phyloP scores from a whole-genome alignment of 1,140 invertebrate species.

The Luehdorfia chinensis region DNA sequence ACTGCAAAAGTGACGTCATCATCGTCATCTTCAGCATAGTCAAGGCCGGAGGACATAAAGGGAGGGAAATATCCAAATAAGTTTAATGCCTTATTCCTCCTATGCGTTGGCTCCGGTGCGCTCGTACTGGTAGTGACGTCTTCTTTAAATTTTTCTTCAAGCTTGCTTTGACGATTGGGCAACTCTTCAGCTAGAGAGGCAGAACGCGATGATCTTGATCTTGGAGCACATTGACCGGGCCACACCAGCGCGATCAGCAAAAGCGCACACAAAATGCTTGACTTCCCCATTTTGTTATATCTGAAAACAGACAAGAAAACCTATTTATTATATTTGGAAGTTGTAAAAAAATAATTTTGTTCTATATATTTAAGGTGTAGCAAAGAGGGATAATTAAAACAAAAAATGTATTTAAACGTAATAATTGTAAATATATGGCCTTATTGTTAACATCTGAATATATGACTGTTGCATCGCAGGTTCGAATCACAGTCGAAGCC shows the following conservation, averaged over 20 bases:
- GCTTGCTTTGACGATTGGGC: conserved; percentile 47
- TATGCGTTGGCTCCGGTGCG: conserved; percentile 35
- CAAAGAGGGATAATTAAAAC: too few relatives aligned
- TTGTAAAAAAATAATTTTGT: too few relatives aligned
- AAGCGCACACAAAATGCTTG: conserved; percentile 36
- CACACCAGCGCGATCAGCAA: conserved; percentile 37
- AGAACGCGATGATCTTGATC: conserved; percentile 49
- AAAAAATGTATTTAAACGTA: too few relatives aligned
- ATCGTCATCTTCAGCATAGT: conserved; percentile 68
- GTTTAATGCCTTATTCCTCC: conserved; percentile 70
- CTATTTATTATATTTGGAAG: too few relatives aligned
- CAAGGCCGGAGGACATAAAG: conserved; percentile 58
- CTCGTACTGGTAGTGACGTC: conserved; percentile 37
- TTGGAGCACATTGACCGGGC: conserved; percentile 45
- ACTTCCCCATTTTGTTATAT: conserved; percentile 43
- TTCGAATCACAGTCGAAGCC: too few relatives aligned
- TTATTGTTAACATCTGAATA: too few relatives aligned
- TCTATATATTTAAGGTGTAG: too few relatives aligned
- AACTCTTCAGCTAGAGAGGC: conserved; percentile 34
- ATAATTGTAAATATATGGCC: too few relatives aligned
- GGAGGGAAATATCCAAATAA: conserved; percentile 69
- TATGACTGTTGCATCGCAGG: too few relatives aligned
- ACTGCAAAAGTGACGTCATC: conserved; percentile 64
- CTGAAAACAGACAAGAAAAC: too few relatives aligned
- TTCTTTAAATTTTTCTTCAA: conserved; percentile 60